A percentile compares a stretch with the other conserved stretches of the same genome.
Conservation (phyloP, 2,888 invertebrate species). For the Chirona hameri region DNA sequence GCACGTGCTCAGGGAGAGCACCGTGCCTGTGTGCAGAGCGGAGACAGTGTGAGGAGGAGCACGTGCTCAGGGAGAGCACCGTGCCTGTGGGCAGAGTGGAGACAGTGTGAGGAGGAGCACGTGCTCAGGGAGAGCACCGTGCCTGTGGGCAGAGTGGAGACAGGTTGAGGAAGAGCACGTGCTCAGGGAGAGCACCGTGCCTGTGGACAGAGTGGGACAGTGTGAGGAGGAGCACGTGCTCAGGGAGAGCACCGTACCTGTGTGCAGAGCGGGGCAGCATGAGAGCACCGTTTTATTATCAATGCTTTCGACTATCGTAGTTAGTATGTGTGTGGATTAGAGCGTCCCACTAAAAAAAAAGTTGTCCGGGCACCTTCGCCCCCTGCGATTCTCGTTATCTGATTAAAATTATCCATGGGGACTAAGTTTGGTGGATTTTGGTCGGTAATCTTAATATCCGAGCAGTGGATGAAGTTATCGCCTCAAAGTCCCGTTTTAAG, state of each 20-base stretch:
- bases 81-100: slow-evolving; percentile 63
- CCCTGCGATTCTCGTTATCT: no score
- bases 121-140: slow-evolving; percentile 90
- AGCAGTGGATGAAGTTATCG: no score
- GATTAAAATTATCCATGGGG: no score
- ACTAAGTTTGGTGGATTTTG: no score
- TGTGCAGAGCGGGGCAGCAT: not conserved
- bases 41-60: slow-evolving; percentile 50
- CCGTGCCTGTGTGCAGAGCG: slow-evolving; percentile 67
- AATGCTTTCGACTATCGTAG: no score
- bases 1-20: slow-evolving; percentile 91
- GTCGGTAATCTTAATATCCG: no score
- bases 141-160: slow-evolving; percentile 54
- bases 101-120: slow-evolving; percentile 58
- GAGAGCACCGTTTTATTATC: no score
- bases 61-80: slow-evolving; percentile 87
- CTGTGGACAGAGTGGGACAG: slow-evolving; percentile 47
- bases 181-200: slow-evolving; percentile 87
- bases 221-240: no score
- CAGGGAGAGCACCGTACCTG: not conserved
- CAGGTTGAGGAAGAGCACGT: slow-evolving; percentile 67
- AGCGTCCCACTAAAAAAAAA: no score
- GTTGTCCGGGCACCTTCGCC: no score
- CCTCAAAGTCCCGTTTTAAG: no score
- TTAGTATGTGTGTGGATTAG: no score